Conservation (phyloP, 2,113 vertebrate species). For the Lophochroa leadbeateri region DNA sequence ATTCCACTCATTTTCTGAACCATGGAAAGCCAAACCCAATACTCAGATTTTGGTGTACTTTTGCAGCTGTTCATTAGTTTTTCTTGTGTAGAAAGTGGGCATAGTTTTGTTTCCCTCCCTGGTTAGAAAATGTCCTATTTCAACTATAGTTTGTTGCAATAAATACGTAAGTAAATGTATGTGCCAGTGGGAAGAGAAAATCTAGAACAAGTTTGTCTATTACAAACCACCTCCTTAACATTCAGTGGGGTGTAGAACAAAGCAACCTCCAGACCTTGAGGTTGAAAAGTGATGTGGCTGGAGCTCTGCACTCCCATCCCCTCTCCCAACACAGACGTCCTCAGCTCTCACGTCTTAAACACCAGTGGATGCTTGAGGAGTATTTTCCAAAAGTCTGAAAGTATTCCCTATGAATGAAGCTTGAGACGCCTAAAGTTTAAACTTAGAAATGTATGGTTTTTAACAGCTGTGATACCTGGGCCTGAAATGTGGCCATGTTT, state of each 20-base stretch:
- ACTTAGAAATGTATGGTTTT: neutral
- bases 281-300: neutral
- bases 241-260: neutral
- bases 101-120: neutral
- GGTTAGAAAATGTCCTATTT: neutral
- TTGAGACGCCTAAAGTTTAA: neutral
- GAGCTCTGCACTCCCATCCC: neutral
- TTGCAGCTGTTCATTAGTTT: conserved; percentile 43
- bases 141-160: neutral
- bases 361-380: neutral
- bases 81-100: conserved; percentile 18
- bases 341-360: neutral
- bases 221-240: neutral
- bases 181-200: neutral
- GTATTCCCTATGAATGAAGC: neutral
- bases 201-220: neutral
- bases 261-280: neutral
- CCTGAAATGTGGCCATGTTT: neutral
- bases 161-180: neutral
- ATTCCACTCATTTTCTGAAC: conserved; percentile 61
- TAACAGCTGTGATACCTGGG: neutral
- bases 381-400: neutral
- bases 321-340: neutral
- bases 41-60: conserved; percentile 41
- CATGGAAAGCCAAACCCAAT: conserved; percentile 4